Evolutionary conservation across 2,113 vertebrate genomes (phyloP), one percentile per base, ranked within the genome.

Genomic region (Recurvirostra avosetta): DNA sequence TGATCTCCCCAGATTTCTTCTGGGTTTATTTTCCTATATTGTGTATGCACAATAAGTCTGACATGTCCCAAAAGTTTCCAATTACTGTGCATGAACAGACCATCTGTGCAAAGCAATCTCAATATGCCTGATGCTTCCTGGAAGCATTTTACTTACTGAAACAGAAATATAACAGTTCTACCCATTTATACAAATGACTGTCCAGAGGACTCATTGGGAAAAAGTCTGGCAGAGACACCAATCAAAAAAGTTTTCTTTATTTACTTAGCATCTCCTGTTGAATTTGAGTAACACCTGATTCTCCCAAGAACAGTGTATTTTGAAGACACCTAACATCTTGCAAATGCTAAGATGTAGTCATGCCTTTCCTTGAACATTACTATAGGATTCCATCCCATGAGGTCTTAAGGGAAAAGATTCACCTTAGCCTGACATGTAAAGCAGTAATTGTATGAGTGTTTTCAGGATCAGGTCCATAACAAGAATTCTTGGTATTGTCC

Each of bases 101-200:
- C 92, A 96, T 96, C 93, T 95, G 91, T 92, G 79, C 72, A 86
- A 88, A 90, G 78, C 67, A 80, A 73, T 93, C 88, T 95, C 95
- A 95, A 84, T 91, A 94, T 74, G 92, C 29, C 86, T 91, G 77
- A 72, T 92, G 63, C 47, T 96, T 94, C 76, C 93, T 92, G 83
- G 50, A 92, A 94, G 76, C 59, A 53, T 88, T 96, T 93, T 88
- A 68, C 66, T 68, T 82, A 76, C 36, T 58, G 74, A 92, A 96
- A 92, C 36, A 86, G 59, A 91, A 96, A 86, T 74, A 19, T 71
- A 94, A 71, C 40, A 45, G 19, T 70, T 90, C 58, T 71, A 88
- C 36, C 15, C 30, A 16, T 93, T 96, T 95, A 76, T 66, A 76
- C 47, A 78, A 91, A 91, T 77, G 50, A 67, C 70, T 81, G 40